Evolutionary conservation across 1,140 invertebrate genomes (phyloP), one percentile per base, ranked within the genome.

Genomic region (Calycopis cecrops): DNA sequence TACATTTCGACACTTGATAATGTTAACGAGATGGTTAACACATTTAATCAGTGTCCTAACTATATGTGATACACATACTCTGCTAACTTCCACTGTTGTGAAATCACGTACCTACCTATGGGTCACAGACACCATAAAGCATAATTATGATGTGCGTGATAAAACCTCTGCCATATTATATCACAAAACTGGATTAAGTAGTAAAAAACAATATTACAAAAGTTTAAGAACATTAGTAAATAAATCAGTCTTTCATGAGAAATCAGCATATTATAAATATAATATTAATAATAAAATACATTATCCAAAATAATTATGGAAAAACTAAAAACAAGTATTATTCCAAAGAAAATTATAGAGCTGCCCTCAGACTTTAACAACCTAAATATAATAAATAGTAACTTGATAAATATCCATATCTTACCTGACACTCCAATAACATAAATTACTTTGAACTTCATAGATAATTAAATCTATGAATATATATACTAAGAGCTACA

Each of bases 81-180:
- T 6, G 21, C 2, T 28, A 28, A 28, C 21, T 6, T 3, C 21
- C 1, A 42, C 38, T n/a, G 9, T 10, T 42, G 4, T 11, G 2
- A 28, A 21, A 53, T n/a, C 33, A 3, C n/a, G 4, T 9, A 0
- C 4, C 54, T 9, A 0, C 4, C 54, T 2, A 48, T 28, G 67
- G 64, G 48, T 70, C 9, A 70, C 67, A 3, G 52, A 63, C 16
- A 70, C 21, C 14, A 51, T 70, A 28, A 65, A 59, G 49, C 11
- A n/a, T 60, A 9, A 70, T 70, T 57, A 63, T 65, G 54, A 52
- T 12, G 9, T 64, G 11, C 48, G 60, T 9, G 58, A 70, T 21
- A 11, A 56, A 40, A 6, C 21, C 21, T 28, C n/a, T n/a, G n/a
- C 2, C 21, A 28, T 6, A 6, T 2, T 3, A 38, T 21, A 35